phyloP scores from a whole-genome alignment of 2,888 invertebrate species.

The Melinopterus prodromus region DNA sequence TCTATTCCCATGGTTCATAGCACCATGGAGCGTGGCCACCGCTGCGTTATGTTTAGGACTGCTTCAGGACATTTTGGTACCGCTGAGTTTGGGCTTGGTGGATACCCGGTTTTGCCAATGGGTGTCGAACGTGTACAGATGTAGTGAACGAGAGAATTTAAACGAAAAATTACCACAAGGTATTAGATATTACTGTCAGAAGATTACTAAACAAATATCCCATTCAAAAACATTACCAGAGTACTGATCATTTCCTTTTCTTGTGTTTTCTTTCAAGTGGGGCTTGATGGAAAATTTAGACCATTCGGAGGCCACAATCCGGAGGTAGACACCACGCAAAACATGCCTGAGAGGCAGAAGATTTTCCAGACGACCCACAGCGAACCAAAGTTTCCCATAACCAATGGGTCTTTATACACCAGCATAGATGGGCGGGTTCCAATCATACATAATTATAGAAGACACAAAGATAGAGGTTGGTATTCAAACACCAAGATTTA shows the following conservation, averaged over 20 bases:
- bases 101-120: conserved; percentile 67
- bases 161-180: conserved; percentile 61
- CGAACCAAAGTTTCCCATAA: conserved; percentile 67
- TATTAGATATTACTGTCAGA: conserved; percentile 35
- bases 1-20: conserved; percentile 62
- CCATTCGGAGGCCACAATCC: conserved; percentile 62
- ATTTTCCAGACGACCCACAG: conserved; percentile 55
- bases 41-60: conserved; percentile 66
- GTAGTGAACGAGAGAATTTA: conserved; percentile 50
- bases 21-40: conserved; percentile 65
- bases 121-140: conserved; percentile 64
- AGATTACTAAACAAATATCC: not conserved
- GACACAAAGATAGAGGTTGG: conserved; percentile 53
- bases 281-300: conserved; percentile 68
- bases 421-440: conserved; percentile 64
- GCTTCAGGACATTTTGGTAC: conserved; percentile 66
- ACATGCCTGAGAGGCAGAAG: conserved; percentile 54
- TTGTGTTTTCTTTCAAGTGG: conserved; percentile 53
- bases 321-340: conserved; percentile 52
- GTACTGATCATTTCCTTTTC: not conserved
- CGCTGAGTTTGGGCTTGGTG: conserved; percentile 65
- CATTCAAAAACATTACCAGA: not conserved
- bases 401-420: conserved; percentile 66
- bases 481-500: not conserved
- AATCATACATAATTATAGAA: conserved; percentile 62